Evolutionary conservation across 2,888 invertebrate species (phyloP).

Genomic region (Erebia ligea): DNA sequence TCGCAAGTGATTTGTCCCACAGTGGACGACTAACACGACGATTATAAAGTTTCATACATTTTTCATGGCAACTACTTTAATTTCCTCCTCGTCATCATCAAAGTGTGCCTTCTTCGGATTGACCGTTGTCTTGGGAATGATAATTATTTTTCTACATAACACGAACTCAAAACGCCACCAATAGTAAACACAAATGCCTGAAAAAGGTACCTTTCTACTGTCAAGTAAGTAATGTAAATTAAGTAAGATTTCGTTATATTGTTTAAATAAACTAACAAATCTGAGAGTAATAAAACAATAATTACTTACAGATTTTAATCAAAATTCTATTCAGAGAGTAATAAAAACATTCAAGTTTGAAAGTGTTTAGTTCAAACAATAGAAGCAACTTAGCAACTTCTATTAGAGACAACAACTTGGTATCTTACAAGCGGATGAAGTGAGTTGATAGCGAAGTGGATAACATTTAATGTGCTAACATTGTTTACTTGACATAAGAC

Average conservation of each 20-base stretch:
- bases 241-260: neutral
- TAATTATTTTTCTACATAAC: no score
- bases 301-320: constrained; percentile 9
- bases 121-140: no score
- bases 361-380: constrained; percentile 10
- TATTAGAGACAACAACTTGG: constrained; percentile 11
- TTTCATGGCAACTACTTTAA: no score
- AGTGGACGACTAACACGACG: no score
- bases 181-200: no score
- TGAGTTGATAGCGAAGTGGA: constrained; percentile 15
- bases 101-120: no score
- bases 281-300: neutral
- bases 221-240: neutral
- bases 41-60: no score
- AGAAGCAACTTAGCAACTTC: constrained; percentile 20
- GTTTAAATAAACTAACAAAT: neutral
- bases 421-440: constrained; percentile 14
- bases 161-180: no score
- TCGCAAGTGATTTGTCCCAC: no score
- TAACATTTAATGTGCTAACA: neutral
- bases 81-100: no score
- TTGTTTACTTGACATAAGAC: constrained; percentile 2
- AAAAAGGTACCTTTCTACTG: neutral
- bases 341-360: constrained; percentile 9
- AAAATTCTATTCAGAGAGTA: constrained; percentile 1